A percentile compares a stretch with the other conserved stretches of the same genome.
phyloP scores from a whole-genome alignment of 2,797 vertebrate species.

The Dallia pectoralis region DNA sequence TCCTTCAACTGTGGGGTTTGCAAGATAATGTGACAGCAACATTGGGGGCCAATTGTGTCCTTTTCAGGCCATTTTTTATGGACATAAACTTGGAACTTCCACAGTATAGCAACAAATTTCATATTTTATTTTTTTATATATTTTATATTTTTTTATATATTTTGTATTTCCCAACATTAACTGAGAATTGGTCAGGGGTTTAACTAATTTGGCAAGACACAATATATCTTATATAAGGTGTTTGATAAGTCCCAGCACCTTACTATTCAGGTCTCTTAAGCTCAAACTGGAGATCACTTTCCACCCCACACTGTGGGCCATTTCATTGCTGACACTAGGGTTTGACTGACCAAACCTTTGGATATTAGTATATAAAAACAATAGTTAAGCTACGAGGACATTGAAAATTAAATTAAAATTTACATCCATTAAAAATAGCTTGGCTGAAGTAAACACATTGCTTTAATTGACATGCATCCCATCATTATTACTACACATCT shows the following conservation, averaged over 20 bases:
- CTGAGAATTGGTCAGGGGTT: no score
- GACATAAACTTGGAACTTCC: no score
- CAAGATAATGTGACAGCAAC: no score
- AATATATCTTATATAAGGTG: neutral
- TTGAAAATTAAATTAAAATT: neutral
- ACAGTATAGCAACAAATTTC: no score
- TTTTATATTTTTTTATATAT: no score
- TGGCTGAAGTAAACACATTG: constrained; percentile 5
- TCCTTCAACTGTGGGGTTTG: no score
- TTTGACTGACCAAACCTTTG: neutral
- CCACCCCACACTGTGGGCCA: neutral
- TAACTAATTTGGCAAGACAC: no score
- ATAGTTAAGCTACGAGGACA: neutral
- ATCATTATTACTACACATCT: neutral
- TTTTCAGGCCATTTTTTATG: no score
- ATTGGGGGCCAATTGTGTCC: no score
- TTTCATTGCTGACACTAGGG: neutral
- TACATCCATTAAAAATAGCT: neutral
- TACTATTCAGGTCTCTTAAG: neutral
- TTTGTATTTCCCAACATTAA: no score
- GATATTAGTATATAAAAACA: neutral
- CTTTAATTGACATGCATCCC: neutral
- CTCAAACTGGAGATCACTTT: neutral
- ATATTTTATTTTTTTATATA: no score
- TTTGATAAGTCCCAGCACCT: neutral